phyloP scores from a whole-genome alignment of 2,113 vertebrate genomes.

The Naja naja region DNA sequence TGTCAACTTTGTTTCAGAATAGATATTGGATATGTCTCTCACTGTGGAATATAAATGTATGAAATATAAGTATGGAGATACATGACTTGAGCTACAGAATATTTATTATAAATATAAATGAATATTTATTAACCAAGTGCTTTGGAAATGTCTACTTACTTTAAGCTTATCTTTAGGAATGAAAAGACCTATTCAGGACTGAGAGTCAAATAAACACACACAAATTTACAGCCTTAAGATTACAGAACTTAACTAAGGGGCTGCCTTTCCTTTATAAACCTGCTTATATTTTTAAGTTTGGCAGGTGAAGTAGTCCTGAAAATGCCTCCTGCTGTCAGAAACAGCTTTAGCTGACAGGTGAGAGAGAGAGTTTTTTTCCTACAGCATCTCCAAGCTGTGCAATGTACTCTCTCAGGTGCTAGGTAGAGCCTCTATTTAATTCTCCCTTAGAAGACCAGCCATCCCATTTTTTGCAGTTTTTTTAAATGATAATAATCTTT shows the following conservation, averaged over 20 bases:
- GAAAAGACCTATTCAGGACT: neutral
- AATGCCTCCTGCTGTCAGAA: neutral
- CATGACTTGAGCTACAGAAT: neutral
- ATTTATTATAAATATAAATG: neutral
- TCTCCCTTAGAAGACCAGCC: neutral
- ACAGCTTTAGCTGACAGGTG: neutral
- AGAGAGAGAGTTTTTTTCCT: neutral
- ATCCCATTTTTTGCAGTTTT: neutral
- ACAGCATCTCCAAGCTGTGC: neutral
- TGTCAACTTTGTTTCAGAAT: conserved; percentile 36
- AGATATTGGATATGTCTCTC: conserved; percentile 32
- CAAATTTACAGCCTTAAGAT: neutral
- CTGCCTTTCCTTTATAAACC: neutral
- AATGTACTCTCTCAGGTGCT: neutral
- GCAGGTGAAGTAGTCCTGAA: neutral
- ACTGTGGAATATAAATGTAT: conserved; percentile 22
- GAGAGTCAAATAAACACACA: neutral
- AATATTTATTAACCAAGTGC: neutral
- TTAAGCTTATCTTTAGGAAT: neutral
- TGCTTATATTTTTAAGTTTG: neutral
- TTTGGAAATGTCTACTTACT: neutral
- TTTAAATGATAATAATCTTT: neutral
- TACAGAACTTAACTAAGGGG: neutral
- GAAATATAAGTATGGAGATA: neutral
- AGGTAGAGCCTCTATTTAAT: neutral